These are phyloP conservation scores for Botia almorhae DNA, from an alignment of 2,797 vertebrate species.

Conservation along the genomic window DNA sequence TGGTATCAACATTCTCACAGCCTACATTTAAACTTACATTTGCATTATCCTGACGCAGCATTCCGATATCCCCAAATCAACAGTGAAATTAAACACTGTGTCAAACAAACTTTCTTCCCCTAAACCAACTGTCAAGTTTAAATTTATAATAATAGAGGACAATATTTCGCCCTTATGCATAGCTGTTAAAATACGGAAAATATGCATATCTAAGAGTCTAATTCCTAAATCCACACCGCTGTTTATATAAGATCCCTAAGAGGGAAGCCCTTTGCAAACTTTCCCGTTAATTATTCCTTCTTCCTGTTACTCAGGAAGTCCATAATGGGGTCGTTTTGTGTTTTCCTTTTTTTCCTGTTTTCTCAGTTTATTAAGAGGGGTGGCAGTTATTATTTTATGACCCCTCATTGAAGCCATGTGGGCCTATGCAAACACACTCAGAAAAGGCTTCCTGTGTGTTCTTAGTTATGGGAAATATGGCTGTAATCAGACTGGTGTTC, in stretches of 20 bases:
- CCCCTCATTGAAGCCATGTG: slow-evolving; percentile 19
- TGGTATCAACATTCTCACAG: background rate
- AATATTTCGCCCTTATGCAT: slow-evolving; percentile 12
- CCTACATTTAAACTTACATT: slow-evolving; percentile 27
- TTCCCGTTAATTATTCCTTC: slow-evolving; percentile 29
- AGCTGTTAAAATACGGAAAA: slow-evolving; percentile 42
- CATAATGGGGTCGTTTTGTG: slow-evolving; percentile 12
- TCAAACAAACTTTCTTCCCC: background rate
- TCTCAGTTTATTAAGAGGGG: slow-evolving; percentile 40
- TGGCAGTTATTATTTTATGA: slow-evolving; percentile 9
- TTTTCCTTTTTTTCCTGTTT: slow-evolving; percentile 19
- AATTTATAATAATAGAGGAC: background rate
- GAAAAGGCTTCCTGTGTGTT: slow-evolving; percentile 14
- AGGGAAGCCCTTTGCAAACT: slow-evolving; percentile 31
- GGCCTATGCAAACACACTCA: slow-evolving; percentile 30
- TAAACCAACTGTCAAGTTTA: background rate
- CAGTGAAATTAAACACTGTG: slow-evolving; percentile 8
- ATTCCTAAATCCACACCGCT: slow-evolving; percentile 25
- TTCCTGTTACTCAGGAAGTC: slow-evolving; percentile 36
- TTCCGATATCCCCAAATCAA: slow-evolving; percentile 3
- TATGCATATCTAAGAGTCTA: slow-evolving; percentile 22
- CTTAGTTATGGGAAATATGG: slow-evolving; percentile 7
- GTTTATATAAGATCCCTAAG: slow-evolving; percentile 14
- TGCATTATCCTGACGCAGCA: slow-evolving; percentile 14
- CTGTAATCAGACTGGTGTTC: slow-evolving; percentile 8